These are phyloP conservation scores for Fregata magnificens DNA, from an alignment of 2,113 vertebrate species.

Conservation along the genomic window DNA sequence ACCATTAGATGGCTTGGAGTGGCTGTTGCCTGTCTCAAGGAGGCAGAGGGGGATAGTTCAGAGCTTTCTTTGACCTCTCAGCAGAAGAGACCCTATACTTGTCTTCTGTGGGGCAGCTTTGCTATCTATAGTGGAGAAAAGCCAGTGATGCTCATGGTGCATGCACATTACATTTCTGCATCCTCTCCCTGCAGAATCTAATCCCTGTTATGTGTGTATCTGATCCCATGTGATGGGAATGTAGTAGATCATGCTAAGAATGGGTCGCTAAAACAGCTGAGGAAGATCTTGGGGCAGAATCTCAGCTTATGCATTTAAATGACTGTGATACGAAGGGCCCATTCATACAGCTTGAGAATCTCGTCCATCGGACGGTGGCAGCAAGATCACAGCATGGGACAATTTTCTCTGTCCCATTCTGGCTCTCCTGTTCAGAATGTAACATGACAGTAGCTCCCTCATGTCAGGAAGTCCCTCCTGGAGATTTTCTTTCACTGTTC, in stretches of 20 bases:
- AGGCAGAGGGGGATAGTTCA: background rate
- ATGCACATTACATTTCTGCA: fast-evolving
- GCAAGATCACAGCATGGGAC: background rate
- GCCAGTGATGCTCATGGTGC: background rate
- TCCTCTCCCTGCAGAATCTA: background rate
- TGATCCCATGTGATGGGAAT: background rate
- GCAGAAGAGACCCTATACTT: background rate
- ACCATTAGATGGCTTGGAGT: background rate
- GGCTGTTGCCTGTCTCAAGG: background rate
- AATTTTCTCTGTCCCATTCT: background rate
- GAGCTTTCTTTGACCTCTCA: background rate
- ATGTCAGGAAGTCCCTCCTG: background rate
- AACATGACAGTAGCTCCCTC: background rate
- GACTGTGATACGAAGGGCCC: background rate
- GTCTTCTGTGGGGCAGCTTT: background rate
- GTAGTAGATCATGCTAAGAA: background rate
- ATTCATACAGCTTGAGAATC: background rate
- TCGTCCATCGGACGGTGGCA: background rate
- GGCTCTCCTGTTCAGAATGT: background rate
- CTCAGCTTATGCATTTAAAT: background rate
- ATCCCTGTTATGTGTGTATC: too few species aligned
- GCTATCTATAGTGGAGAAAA: background rate
- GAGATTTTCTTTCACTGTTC: background rate
- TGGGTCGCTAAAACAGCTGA: background rate
- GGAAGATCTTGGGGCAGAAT: background rate